phyloP scores from a whole-genome alignment of 2,797 vertebrate genomes.

The Megaceryle alcyon region DNA sequence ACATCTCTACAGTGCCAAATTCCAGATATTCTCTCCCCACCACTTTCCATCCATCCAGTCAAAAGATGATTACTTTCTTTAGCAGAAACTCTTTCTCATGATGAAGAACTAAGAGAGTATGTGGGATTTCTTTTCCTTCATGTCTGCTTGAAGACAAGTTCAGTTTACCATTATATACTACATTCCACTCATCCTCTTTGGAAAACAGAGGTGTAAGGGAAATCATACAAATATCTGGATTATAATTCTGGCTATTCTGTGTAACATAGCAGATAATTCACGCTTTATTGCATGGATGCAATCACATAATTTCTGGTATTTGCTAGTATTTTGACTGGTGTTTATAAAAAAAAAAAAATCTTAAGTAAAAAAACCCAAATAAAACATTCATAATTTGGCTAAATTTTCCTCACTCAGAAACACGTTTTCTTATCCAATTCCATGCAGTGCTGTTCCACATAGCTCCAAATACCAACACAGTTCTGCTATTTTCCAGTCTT shows the following conservation, averaged over 20 bases:
- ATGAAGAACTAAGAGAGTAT: not conserved
- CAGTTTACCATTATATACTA: not conserved
- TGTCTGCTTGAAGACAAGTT: not conserved
- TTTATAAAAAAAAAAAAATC: not conserved
- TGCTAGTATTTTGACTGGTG: not conserved
- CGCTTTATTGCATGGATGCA: not conserved
- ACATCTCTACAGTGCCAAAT: not conserved
- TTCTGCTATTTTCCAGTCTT: not conserved
- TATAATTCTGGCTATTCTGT: not conserved
- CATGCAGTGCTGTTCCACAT: not conserved
- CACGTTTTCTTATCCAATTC: not conserved
- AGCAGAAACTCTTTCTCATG: not conserved
- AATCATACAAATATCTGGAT: not conserved
- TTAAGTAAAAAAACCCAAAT: not conserved
- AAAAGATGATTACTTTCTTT: not conserved
- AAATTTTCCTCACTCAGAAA: not conserved
- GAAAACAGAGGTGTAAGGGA: not conserved
- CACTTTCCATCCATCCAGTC: not conserved
- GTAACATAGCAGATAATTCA: not conserved
- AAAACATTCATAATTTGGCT: not conserved
- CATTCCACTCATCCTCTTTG: not conserved
- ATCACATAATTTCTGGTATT: not conserved
- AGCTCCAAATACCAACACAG: not conserved
- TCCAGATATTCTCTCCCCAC: not conserved
- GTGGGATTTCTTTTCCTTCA: not conserved